Conservation (phyloP, 1,140 invertebrate genomes). For the silkworm (Bombyx mori) region ASM3026992v2 NC_085129.1:16976501-16977000, state of each 20-base stretch:
- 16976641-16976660: too few species aligned
- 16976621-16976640: too few species aligned
- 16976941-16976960: neutral
- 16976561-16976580: too few species aligned
- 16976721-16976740: neutral
- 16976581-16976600: too few species aligned
- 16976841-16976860: conserved; percentile 7
- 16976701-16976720: neutral
- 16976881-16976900: conserved; percentile 1
- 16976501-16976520: too few species aligned
- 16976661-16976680: neutral
- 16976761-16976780: neutral
- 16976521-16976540: too few species aligned
- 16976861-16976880: conserved; percentile 3
- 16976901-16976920: neutral
- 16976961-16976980: neutral
- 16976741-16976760: too few species aligned
- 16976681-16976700: neutral
- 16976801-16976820: conserved; percentile 3
- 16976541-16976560: too few species aligned
- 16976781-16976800: conserved; percentile 1
- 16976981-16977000: neutral
- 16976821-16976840: conserved; percentile 5
- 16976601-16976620: too few species aligned
- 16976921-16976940: neutral